Conservation (phyloP, 2,113 vertebrate genomes). For the Delphinus delphis region DNA sequence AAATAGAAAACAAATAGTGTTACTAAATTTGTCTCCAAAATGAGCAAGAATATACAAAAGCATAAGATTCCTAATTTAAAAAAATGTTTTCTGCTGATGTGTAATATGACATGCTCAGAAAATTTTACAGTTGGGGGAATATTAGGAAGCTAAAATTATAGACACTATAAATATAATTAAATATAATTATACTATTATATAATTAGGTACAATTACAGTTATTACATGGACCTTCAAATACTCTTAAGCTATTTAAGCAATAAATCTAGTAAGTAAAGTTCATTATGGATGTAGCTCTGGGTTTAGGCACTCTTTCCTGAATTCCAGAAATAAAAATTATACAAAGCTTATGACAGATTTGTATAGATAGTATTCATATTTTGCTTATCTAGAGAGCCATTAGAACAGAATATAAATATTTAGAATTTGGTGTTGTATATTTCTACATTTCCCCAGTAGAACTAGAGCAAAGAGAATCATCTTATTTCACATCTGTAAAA, state of each 20-base stretch:
- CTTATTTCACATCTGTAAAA: neutral
- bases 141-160: conserved; percentile 26
- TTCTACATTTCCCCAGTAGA: neutral
- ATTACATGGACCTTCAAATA: conserved; percentile 29
- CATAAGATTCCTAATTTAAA: neutral
- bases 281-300: neutral
- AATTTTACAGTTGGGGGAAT: neutral
- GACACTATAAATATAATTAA: conserved; percentile 28
- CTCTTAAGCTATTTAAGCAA: conserved; percentile 3
- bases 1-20: neutral
- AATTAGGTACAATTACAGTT: conserved; percentile 4
- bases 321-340: conserved; percentile 4
- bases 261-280: conserved; percentile 35
- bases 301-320: neutral
- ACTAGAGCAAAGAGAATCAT: neutral
- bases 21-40: conserved; percentile 25
- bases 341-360: neutral
- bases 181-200: neutral
- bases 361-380: neutral
- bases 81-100: neutral
- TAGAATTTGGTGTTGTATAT: neutral
- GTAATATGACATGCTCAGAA: neutral
- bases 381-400: neutral
- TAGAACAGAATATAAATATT: neutral
- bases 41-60: neutral